A percentile compares a stretch with the other conserved stretches of the same genome.
Evolutionary conservation across 2,797 vertebrate species (phyloP).

Genomic region (Eospalax fontanierii): DNA sequence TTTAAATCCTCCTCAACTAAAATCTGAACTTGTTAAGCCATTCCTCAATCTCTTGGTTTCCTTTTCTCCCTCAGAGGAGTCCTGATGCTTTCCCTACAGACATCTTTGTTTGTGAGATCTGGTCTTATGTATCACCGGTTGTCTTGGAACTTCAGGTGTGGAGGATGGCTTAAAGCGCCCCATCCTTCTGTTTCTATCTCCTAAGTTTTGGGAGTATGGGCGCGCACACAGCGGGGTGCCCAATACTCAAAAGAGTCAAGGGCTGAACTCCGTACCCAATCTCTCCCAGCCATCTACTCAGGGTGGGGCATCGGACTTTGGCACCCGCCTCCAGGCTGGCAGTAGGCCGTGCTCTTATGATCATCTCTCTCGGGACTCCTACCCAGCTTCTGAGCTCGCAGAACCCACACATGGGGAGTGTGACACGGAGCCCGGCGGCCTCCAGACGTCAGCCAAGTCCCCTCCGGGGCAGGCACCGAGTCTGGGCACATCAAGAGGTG

Average conservation of each 20-base stretch:
- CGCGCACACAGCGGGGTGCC: background rate
- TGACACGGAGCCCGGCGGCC: background rate
- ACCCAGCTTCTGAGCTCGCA: background rate
- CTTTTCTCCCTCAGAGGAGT: background rate
- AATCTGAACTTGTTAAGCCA: too few relatives aligned
- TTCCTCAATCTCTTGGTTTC: too few relatives aligned
- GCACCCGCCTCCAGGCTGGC: conserved; percentile 72
- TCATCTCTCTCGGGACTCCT: conserved; percentile 27
- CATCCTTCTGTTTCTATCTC: background rate
- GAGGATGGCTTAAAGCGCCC: too few relatives aligned
- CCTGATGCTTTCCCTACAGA: too few relatives aligned
- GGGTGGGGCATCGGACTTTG: conserved; percentile 69
- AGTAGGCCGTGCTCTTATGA: conserved; percentile 65
- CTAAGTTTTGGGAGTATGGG: too few relatives aligned
- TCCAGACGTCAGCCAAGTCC: background rate
- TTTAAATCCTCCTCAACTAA: too few relatives aligned
- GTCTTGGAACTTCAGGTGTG: too few relatives aligned
- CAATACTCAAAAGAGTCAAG: background rate
- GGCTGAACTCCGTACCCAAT: background rate
- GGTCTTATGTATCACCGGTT: too few relatives aligned
- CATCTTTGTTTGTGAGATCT: too few relatives aligned
- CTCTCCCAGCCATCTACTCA: background rate
- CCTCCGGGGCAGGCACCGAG: background rate
- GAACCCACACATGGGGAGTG: conserved; percentile 55
- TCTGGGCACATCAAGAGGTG: background rate